Evolutionary conservation across 2,797 vertebrate genomes (phyloP).

Genomic region (Neosalanx taihuensis): DNA sequence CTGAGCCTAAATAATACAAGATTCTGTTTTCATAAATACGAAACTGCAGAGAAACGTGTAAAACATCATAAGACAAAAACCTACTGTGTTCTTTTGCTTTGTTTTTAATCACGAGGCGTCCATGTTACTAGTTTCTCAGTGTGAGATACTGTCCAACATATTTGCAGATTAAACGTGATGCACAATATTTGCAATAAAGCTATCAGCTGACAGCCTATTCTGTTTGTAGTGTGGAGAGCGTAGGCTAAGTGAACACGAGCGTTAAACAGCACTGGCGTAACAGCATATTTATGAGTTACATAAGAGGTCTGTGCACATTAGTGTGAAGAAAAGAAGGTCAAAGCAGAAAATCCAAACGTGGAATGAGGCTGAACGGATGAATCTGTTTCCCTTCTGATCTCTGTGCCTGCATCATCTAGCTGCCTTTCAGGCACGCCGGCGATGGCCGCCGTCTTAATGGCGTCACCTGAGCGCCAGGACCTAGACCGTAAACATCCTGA

Average conservation of each 20-base stretch:
- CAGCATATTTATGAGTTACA: slow-evolving; percentile 55
- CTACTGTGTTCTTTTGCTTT: background rate
- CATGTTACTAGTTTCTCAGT: background rate
- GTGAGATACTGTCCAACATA: too few relatives aligned
- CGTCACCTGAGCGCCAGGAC: background rate
- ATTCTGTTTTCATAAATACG: too few relatives aligned
- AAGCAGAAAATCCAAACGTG: slow-evolving; percentile 39
- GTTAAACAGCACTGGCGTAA: slow-evolving; percentile 50
- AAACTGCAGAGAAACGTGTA: background rate
- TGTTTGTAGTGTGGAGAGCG: slow-evolving; percentile 26
- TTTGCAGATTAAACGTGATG: background rate
- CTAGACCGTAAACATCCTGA: too few relatives aligned
- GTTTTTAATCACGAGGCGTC: background rate
- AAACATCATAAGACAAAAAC: background rate
- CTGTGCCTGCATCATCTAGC: too few relatives aligned
- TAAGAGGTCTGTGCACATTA: slow-evolving; percentile 55
- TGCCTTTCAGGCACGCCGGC: too few relatives aligned
- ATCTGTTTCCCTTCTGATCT: slow-evolving; percentile 31
- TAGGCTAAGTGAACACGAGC: slow-evolving; percentile 36
- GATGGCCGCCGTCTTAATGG: background rate
- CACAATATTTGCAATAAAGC: slow-evolving; percentile 1
- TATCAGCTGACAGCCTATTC: slow-evolving; percentile 28
- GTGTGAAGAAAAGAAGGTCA: slow-evolving; percentile 41
- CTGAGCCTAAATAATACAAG: too few relatives aligned
- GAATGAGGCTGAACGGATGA: slow-evolving; percentile 41